Evolutionary conservation across 1,140 invertebrate genomes (phyloP).

Genomic region (Trichonephila clavata): DNA sequence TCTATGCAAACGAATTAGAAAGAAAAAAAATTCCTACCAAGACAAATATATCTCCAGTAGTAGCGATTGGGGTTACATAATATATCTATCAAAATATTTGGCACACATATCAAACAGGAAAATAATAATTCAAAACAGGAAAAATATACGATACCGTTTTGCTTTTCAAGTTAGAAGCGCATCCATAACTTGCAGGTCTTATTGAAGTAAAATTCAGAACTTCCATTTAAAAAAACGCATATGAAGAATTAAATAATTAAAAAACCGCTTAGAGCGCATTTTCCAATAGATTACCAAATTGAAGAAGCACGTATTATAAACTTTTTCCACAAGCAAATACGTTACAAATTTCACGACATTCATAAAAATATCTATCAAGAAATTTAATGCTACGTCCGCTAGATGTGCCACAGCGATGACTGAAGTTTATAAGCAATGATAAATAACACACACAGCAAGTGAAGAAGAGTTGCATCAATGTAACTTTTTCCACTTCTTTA

Average conservation of each 20-base stretch:
- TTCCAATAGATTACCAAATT: not conserved
- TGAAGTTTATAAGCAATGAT: not conserved
- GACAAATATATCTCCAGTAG: too few relatives aligned
- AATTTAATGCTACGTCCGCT: not conserved
- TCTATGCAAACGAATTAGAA: too few relatives aligned
- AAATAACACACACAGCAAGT: not conserved
- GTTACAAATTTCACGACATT: not conserved
- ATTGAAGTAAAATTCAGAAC: not conserved
- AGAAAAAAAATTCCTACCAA: too few relatives aligned
- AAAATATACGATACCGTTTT: conserved; percentile 12
- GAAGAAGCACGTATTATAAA: not conserved
- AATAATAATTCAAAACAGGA: not conserved
- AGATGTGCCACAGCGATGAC: not conserved
- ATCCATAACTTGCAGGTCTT: not conserved
- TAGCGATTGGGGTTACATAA: too few relatives aligned
- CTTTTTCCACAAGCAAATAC: not conserved
- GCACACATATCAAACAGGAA: not conserved
- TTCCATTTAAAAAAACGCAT: not conserved
- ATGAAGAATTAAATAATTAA: not conserved
- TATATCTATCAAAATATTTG: too few relatives aligned
- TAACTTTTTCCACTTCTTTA: conserved; percentile 3
- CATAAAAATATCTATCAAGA: not conserved
- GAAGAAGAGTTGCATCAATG: not conserved
- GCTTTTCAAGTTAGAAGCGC: not conserved
- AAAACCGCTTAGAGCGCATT: not conserved